A percentile compares a stretch with the other conserved stretches of the same genome.
Conservation (phyloP, 2,888 invertebrate species). For the Epinotia brunnichana region DNA sequence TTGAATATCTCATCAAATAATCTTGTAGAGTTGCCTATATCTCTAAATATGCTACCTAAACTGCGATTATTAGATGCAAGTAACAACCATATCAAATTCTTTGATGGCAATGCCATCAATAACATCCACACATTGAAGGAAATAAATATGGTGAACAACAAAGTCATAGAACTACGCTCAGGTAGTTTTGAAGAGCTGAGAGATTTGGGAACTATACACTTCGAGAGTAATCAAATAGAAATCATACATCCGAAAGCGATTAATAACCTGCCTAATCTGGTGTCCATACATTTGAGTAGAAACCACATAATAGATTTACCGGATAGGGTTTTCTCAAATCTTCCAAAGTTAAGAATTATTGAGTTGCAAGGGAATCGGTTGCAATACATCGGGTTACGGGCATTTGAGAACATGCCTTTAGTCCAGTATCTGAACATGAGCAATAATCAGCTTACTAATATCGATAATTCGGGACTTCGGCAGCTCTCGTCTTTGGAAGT, state of each 20-base stretch:
- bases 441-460: conserved; percentile 88
- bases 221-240: conserved; percentile 92
- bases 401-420: conserved; percentile 90
- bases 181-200: conserved; percentile 89
- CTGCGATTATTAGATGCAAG: conserved; percentile 90
- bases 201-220: conserved; percentile 88
- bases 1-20: conserved; percentile 91
- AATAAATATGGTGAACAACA: conserved; percentile 89
- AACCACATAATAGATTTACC: conserved; percentile 90
- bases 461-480: conserved; percentile 90
- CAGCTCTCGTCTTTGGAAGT: conserved; percentile 91
- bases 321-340: conserved; percentile 89
- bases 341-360: conserved; percentile 88
- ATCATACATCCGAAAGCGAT: conserved; percentile 89
- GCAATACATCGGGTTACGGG: conserved; percentile 87
- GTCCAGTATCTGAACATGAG: conserved; percentile 93
- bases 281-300: conserved; percentile 87
- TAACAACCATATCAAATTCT: conserved; percentile 88
- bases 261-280: conserved; percentile 86
- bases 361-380: conserved; percentile 92
- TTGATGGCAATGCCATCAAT: conserved; percentile 88
- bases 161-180: conserved; percentile 87
- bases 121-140: conserved; percentile 87
- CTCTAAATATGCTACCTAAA: conserved; percentile 86
- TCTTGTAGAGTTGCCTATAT: conserved; percentile 88